These are phyloP conservation scores for Yponomeuta plumbellus DNA, from an alignment of 2,888 invertebrate genomes.

Conservation along the genomic window DNA sequence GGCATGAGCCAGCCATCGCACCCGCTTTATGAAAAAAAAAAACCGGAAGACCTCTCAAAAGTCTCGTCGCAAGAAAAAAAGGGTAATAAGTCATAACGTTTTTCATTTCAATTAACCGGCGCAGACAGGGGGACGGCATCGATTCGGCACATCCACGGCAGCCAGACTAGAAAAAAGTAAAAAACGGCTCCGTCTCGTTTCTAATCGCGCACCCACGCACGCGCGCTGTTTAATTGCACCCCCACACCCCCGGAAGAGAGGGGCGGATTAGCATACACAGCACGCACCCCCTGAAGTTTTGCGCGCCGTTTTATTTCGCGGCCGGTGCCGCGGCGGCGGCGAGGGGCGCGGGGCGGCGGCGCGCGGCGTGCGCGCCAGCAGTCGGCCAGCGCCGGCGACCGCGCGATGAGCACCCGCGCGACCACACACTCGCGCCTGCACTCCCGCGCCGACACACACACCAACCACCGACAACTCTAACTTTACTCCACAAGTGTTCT, in stretches of 20 bases:
- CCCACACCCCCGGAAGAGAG: conserved; percentile 69
- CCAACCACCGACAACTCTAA: conserved; percentile 10
- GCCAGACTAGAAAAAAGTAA: conserved; percentile 73
- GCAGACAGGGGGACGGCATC: conserved; percentile 18
- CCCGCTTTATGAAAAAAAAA: not conserved
- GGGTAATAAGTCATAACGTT: conserved; percentile 19
- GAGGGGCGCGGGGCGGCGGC: conserved; percentile 48
- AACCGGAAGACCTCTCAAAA: not conserved
- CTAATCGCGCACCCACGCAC: conserved; percentile 75
- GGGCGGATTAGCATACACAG: conserved; percentile 73
- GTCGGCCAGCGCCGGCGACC: conserved; percentile 67
- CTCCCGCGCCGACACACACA: conserved; percentile 9
- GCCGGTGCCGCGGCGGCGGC: conserved; percentile 15
- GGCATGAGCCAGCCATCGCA: not conserved
- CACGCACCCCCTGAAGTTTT: conserved; percentile 64
- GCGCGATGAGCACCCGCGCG: conserved; percentile 54
- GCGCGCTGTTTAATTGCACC: conserved; percentile 76
- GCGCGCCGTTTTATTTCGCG: conserved; percentile 64
- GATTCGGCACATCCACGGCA: conserved; percentile 29
- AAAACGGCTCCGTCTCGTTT: conserved; percentile 71
- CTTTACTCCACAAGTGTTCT: not conserved
- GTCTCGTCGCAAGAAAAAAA: conserved; percentile 11
- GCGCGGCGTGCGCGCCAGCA: conserved; percentile 67
- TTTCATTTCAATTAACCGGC: conserved; percentile 16
- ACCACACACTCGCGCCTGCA: conserved; percentile 25